Evolutionary conservation across 2,888 invertebrate species (phyloP), one percentile per base, ranked within the genome.

Genomic region (Spisula solida): DNA sequence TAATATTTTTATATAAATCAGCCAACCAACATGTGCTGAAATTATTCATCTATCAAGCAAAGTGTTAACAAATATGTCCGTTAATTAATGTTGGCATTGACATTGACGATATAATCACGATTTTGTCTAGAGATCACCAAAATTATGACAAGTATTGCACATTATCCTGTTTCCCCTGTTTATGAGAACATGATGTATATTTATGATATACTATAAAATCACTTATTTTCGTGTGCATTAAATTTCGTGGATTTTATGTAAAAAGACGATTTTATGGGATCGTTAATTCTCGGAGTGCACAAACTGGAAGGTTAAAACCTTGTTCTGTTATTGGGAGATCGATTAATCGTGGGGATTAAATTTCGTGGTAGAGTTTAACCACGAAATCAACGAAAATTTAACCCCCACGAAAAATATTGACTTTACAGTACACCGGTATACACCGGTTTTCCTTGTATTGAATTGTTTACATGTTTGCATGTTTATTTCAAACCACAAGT

Each of bases 91-190:
- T 25, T 60, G 60, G 14, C 60, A 60, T 6, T 20, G 5, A 20
- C 25, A n/a, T 4, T 6, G 20, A n/a, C 1, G 10, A 75, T 31
- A 31, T 31, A 18, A 34, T 83, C 83, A 83, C 83, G 83, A 83
- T 75, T 82, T 14, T 0, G 14, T 20, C 25, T 48, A 75, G 8
- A 29, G 25, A 20, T 75, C 41, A 47, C n/a, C 82, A 25, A n/a
- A 82, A 41, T 18, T 31, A 18, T 82, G 82, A 82, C 82, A 82
- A 60, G 66, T 66, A 82, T 12, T 41, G 25, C 41, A 41, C 8
- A 41, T 41, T 8, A 41, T 41, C 41, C 41, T n/a, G 41, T 66
- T 82, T 66, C 47, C 25, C 66, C 12, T 75, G 29, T 66, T 66
- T 25, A 25, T 25, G 60, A 5, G 60, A 25, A 12, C 60, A 60